phyloP scores from a whole-genome alignment of 2,113 vertebrate genomes.

The Lagopus muta region DNA sequence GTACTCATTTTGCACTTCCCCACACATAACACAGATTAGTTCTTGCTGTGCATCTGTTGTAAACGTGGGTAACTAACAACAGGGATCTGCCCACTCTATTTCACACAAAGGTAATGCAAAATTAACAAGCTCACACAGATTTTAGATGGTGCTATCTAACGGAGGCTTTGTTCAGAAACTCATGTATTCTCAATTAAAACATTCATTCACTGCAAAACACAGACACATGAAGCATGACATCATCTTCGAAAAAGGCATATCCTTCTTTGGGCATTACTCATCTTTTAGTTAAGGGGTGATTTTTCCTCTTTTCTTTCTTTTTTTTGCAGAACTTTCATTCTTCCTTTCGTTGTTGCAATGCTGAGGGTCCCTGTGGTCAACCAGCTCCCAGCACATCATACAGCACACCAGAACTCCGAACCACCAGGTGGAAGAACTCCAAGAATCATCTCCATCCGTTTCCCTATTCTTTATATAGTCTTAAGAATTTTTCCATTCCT shows the following conservation, averaged over 20 bases:
- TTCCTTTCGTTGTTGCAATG: background rate
- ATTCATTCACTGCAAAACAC: background rate
- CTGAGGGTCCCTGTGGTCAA: background rate
- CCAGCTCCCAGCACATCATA: background rate
- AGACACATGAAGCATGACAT: constrained; percentile 3
- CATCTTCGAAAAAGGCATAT: background rate
- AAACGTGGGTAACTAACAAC: background rate
- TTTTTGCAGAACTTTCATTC: background rate
- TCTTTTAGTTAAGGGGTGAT: background rate
- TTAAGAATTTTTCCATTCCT: constrained; percentile 62
- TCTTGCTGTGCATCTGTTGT: background rate
- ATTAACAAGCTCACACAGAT: background rate
- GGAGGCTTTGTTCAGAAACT: background rate
- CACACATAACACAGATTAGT: background rate
- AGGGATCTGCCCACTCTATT: background rate
- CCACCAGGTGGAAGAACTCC: constrained; percentile 25
- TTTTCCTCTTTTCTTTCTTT: background rate
- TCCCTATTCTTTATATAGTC: constrained; percentile 56
- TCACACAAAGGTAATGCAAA: background rate
- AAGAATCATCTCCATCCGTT: constrained; percentile 41
- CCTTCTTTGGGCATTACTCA: background rate
- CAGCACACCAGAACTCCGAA: background rate
- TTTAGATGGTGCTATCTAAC: background rate
- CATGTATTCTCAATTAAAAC: background rate
- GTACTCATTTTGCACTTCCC: background rate